Conservation (phyloP, 2,113 vertebrate species). For the Pantherophis guttatus region DNA sequence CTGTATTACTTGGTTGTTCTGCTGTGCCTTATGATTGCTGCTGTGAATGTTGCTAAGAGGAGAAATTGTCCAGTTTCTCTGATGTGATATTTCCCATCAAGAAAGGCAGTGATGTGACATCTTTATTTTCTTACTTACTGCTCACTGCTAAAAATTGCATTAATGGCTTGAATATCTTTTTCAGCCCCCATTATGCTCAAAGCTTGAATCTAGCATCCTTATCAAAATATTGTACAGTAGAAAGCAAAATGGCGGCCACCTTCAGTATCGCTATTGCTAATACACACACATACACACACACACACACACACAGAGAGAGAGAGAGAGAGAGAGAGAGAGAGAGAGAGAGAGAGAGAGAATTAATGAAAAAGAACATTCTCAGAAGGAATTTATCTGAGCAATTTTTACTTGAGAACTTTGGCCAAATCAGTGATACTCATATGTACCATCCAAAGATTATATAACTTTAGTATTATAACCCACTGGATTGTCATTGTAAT, state of each 20-base stretch:
- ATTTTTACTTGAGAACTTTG: background rate
- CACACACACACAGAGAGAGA: background rate
- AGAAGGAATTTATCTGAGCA: background rate
- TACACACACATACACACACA: background rate
- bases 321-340: too few relatives aligned
- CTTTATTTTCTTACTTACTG: background rate
- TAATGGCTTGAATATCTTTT: background rate
- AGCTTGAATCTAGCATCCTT: background rate
- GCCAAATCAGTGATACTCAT: background rate
- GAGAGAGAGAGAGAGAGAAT: too few relatives aligned
- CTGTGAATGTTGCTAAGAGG: background rate
- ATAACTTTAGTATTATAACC: background rate
- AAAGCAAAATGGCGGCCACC: background rate
- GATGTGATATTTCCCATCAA: background rate
- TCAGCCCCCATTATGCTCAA: background rate
- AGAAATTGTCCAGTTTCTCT: background rate
- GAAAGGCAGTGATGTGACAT: background rate
- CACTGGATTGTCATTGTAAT: background rate
- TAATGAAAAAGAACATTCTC: background rate
- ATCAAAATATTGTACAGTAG: background rate
- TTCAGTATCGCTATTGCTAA: background rate
- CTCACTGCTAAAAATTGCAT: background rate
- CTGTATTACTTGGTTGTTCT: background rate
- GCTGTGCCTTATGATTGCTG: background rate
- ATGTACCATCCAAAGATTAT: too few relatives aligned